Base-by-base conservation (phyloP, 2,888 invertebrate genomes). In the Luperina testacea region DNA sequence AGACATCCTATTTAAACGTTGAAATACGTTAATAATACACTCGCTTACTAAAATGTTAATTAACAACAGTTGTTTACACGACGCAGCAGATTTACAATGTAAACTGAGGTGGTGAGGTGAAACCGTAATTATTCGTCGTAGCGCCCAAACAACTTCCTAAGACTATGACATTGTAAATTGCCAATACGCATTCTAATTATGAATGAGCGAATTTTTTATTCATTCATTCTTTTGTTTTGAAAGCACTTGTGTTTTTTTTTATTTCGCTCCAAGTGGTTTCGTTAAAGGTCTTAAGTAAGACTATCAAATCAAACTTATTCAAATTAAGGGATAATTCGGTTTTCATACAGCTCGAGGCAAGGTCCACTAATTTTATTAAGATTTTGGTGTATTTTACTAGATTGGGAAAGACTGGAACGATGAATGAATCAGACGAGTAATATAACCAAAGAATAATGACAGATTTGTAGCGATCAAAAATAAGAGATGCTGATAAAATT, bases 61-160 rank as follows among this genome's bases (percentile, higher is more conserved):
- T 92, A 91, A 80, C 42, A 82, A 80, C 72, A 63, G 85, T 83
- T 89, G 87, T 88, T 90, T 90, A 90, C 90, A 88, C 81, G 87
- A 88, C 87, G 82, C 72, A 88, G 87, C 89, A 89, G 90, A 90
- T 92, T 92, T 91, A 91, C 91, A 90, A 89, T 91, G 92, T 92
- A 89, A 90, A 90, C 89, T 74, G 84, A 74, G 76, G 82, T 80
- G 77, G 59, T 81, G 89, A 88, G 88, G 87, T 88, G 82, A 84
- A 78, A 86, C 87, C 82, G 89, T 91, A 89, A 90, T 92, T 92
- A 92, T 92, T 92, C 90, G 89, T 87, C 78, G 87, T 70, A 64
- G 77, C 81, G 42, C 78, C 87, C 80, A 77, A 87, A 88, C 85
- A 84, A 87, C 81, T 88, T 90, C 78, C 83, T 73, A 82, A 88